Conservation (phyloP, 1,140 invertebrate genomes). For the Drosophila cardini region DNA sequence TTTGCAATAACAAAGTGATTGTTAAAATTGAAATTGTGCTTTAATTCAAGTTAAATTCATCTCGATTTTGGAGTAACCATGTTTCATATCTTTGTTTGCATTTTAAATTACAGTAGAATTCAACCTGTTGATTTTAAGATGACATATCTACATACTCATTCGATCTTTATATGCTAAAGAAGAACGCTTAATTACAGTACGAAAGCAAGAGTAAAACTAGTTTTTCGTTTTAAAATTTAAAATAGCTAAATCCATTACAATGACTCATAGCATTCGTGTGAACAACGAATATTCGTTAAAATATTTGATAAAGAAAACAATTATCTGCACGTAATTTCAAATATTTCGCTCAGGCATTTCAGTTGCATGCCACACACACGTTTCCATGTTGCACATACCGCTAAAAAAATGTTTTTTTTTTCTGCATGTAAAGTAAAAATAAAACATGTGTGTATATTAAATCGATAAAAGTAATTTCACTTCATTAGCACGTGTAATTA, state of each 20-base stretch:
- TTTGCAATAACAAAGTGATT: slow-evolving; percentile 26
- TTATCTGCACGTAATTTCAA: slow-evolving; percentile 66
- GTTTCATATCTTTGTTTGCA: no score
- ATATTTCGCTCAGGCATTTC: slow-evolving; percentile 21
- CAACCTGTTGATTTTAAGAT: no score
- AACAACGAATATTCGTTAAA: slow-evolving; percentile 33
- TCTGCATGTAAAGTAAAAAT: slow-evolving; percentile 8
- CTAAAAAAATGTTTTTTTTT: slow-evolving; percentile 20
- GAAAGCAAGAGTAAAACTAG: no score
- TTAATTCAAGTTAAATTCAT: neutral
- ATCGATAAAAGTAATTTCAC: slow-evolving; percentile 73
- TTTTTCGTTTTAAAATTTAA: no score
- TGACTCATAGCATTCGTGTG: slow-evolving; percentile 57
- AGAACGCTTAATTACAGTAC: no score
- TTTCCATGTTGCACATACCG: neutral
- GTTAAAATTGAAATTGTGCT: slow-evolving; percentile 13
- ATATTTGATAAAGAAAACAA: slow-evolving; percentile 34
- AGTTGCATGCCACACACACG: slow-evolving; percentile 14
- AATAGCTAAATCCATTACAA: neutral
- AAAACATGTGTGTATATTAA: slow-evolving; percentile 47
- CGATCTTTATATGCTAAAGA: no score
- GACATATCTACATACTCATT: no score
- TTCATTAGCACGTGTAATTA: slow-evolving; percentile 75
- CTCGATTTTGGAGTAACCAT: no score
- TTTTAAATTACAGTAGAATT: no score